Evolutionary conservation across 2,888 invertebrate species (phyloP).

Genomic region (Leucania comma): DNA sequence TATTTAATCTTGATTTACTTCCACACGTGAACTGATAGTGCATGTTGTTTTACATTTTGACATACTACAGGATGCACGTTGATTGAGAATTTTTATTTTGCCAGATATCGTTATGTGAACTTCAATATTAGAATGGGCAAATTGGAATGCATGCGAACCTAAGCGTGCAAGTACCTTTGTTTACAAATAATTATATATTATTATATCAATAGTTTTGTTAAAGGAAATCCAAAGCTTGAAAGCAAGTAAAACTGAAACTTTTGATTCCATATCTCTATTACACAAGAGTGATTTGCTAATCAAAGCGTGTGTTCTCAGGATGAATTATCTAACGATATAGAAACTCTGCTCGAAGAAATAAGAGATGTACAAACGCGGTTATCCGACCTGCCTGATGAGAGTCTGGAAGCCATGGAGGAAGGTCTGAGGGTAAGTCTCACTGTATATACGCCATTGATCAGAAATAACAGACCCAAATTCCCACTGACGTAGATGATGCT

Average conservation of each 20-base stretch:
- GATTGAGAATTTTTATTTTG: conserved; percentile 9
- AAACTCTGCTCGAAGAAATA: conserved; percentile 93
- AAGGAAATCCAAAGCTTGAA: conserved; percentile 6
- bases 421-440: conserved; percentile 93
- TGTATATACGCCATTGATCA: conserved; percentile 70
- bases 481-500: conserved; percentile 62
- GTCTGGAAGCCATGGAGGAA: conserved; percentile 93
- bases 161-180: background rate
- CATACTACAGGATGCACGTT: conserved; percentile 41
- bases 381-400: conserved; percentile 93
- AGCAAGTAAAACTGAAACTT: conserved; percentile 35
- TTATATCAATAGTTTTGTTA: background rate
- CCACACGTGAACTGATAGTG: conserved; percentile 58
- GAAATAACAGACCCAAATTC: conserved; percentile 65
- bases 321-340: conserved; percentile 92
- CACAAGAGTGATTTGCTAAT: conserved; percentile 80
- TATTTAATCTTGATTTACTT: conserved; percentile 72
- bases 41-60: conserved; percentile 42
- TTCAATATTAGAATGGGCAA: background rate
- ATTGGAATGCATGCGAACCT: background rate
- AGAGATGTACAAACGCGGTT: conserved; percentile 92
- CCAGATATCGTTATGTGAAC: background rate
- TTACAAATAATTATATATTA: background rate
- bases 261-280: conserved; percentile 66
- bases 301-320: conserved; percentile 90